Percentiles rank a stretch among this genome's conserved stretches.
These are phyloP conservation scores for Muscina levida DNA, from an alignment of 2,888 invertebrate genomes.

Conservation along the genomic window DNA sequence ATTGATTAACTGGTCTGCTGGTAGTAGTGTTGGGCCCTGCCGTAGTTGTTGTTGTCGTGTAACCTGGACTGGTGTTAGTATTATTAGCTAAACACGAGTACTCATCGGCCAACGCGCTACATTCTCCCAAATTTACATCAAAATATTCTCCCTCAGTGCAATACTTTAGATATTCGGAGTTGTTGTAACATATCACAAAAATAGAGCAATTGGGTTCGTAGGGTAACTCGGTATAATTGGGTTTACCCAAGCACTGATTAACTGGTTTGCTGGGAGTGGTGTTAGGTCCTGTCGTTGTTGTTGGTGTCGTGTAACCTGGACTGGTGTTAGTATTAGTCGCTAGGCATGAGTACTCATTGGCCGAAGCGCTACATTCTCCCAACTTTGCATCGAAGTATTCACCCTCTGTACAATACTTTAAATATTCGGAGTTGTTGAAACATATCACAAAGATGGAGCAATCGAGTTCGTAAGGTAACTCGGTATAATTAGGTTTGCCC, in stretches of 20 bases:
- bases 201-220: constrained; percentile 22
- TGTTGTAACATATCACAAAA: constrained; percentile 32
- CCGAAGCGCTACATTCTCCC: constrained; percentile 66
- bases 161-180: constrained; percentile 6
- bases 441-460: constrained; percentile 71
- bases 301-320: constrained; percentile 27
- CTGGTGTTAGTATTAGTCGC: constrained; percentile 35
- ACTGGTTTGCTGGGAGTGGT: constrained; percentile 9
- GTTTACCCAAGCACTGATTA: constrained; percentile 15
- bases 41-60: constrained; percentile 36
- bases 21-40: constrained; percentile 57
- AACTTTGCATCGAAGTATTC: constrained; percentile 77
- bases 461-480: constrained; percentile 71
- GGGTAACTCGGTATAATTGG: constrained; percentile 33
- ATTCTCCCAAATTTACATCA: constrained; percentile 12
- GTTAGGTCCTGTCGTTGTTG: not conserved
- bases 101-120: not conserved
- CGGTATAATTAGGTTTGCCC: constrained; percentile 54
- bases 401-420: constrained; percentile 82
- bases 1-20: constrained; percentile 49
- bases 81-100: constrained; percentile 8
- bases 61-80: constrained; percentile 46
- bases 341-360: constrained; percentile 5
- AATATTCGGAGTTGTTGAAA: constrained; percentile 73
- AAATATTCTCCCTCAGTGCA: constrained; percentile 39